Percentiles rank a stretch among this genome's conserved stretches.
phyloP scores from a whole-genome alignment of 1,140 invertebrate species.

The Hirudo medicinalis region DNA sequence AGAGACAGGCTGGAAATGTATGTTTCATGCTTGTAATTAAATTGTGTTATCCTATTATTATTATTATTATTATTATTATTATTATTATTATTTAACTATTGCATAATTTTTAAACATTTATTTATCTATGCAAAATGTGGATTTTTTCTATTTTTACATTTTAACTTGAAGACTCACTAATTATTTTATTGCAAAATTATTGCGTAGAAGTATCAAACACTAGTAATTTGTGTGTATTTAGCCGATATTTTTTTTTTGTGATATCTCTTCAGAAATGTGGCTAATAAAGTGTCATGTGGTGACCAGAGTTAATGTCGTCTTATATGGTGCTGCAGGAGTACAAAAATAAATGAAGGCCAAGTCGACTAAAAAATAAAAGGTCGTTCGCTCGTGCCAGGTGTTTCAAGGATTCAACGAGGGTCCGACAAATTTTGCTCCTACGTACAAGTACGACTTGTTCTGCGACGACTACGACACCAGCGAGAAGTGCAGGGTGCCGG shows the following conservation, averaged over 20 bases:
- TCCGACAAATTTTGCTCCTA: slow-evolving; percentile 78
- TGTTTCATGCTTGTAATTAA: slow-evolving; percentile 11
- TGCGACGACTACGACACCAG: slow-evolving; percentile 98
- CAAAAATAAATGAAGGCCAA: not conserved
- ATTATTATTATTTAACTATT: not conserved
- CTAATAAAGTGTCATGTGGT: not conserved
- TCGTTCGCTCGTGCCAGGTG: slow-evolving; percentile 49
- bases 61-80: not conserved
- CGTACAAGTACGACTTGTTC: slow-evolving; percentile 97
- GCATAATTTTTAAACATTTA: not conserved
- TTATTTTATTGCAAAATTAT: too few species aligned
- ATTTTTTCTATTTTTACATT: too few species aligned
- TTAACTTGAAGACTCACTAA: too few species aligned
- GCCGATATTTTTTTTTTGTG: too few species aligned
- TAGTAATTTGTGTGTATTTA: too few species aligned
- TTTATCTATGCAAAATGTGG: too few species aligned
- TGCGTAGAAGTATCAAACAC: too few species aligned
- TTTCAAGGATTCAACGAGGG: slow-evolving; percentile 91
- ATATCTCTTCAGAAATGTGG: not conserved
- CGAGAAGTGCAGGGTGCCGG: slow-evolving; percentile 82
- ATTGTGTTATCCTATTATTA: not conserved
- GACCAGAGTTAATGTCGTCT: not conserved
- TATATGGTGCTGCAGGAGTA: not conserved
- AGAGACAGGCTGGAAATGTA: slow-evolving; percentile 42
- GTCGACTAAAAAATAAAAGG: not conserved